These are phyloP conservation scores for Ochotona princeps DNA, from an alignment of 2,113 vertebrate genomes.

Conservation along the genomic window DNA sequence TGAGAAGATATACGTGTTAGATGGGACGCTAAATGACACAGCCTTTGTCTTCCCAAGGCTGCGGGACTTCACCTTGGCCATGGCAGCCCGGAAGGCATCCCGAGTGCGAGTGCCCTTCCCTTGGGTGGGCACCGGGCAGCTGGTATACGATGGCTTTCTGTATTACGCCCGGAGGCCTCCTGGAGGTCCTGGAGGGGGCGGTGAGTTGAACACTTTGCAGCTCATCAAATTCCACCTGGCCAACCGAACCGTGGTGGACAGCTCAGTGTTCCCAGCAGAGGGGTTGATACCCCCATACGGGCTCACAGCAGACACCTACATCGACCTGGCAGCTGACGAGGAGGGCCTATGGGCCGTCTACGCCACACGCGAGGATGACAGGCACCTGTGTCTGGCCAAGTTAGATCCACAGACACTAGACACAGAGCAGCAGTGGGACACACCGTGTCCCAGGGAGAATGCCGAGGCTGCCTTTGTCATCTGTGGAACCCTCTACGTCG, in stretches of 20 bases:
- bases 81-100: slow-evolving; percentile 86
- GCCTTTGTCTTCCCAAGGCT: slow-evolving; percentile 92
- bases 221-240: slow-evolving; percentile 94
- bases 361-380: slow-evolving; percentile 90
- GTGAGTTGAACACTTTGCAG: slow-evolving; percentile 85
- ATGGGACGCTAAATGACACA: slow-evolving; percentile 90
- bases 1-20: slow-evolving; percentile 94
- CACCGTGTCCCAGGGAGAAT: slow-evolving; percentile 92
- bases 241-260: slow-evolving; percentile 90
- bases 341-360: slow-evolving; percentile 97
- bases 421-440: slow-evolving; percentile 98
- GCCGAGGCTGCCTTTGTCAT: slow-evolving; percentile 95
- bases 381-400: slow-evolving; percentile 94
- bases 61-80: slow-evolving; percentile 90
- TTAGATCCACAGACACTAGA: slow-evolving; percentile 93
- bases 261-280: slow-evolving; percentile 92
- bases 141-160: slow-evolving; percentile 92
- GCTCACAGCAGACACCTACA: slow-evolving; percentile 92
- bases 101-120: slow-evolving; percentile 91
- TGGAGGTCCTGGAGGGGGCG: slow-evolving; percentile 69
- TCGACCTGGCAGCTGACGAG: slow-evolving; percentile 93
- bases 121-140: slow-evolving; percentile 92
- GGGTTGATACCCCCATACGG: slow-evolving; percentile 89
- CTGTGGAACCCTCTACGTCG: slow-evolving; percentile 95
- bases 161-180: slow-evolving; percentile 90